Evolutionary conservation across 2,113 vertebrate genomes (phyloP), one percentile per base, ranked within the genome.

Genomic region (Amblyornis subalaris): DNA sequence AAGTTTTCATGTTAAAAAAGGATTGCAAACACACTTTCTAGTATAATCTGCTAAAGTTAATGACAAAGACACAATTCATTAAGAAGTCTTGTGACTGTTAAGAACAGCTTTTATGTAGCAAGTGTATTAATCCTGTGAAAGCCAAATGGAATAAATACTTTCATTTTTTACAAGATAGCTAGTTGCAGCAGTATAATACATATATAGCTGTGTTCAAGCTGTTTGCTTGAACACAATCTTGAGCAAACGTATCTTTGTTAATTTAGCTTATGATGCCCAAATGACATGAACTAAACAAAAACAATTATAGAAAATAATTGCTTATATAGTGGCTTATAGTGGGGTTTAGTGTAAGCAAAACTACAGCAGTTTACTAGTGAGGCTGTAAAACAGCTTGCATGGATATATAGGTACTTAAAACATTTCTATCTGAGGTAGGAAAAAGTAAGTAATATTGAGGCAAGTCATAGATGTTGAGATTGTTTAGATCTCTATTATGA

Each of bases 21-120:
- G 17, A 55, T 40, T 62, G 23, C 22, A 60, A 88, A 51, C 24
- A 36, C 7, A 6, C 54, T 62, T 92, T 73, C 35, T 66, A 48
- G 22, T 66, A 70, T 77, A 90, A 89, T 95, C 72, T 91, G 35
- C 76, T 85, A 60, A 93, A 89, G 64, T 73, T 79, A 36, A 29
- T 81, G 53, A 93, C 84, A 87, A 89, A 81, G 87, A 57, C 57
- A 7, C 31, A 67, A 65, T 96, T 96, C 53, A 95, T 82, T 91
- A 69, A 45, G 23, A 64, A 64, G 33, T 69, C 93, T 91, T 93
- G 88, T 94, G 95, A 93, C 77, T 48, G 31, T 82, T 85, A 35
- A 76, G 57, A 88, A 61, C 44, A 79, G 89, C 61, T 96, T 94
- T 93, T 81, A n/a, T 67, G 55, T 69, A 53, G 60, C 67, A 71